phyloP scores from a whole-genome alignment of 2,888 invertebrate genomes.

The Deilephila porcellus region DNA sequence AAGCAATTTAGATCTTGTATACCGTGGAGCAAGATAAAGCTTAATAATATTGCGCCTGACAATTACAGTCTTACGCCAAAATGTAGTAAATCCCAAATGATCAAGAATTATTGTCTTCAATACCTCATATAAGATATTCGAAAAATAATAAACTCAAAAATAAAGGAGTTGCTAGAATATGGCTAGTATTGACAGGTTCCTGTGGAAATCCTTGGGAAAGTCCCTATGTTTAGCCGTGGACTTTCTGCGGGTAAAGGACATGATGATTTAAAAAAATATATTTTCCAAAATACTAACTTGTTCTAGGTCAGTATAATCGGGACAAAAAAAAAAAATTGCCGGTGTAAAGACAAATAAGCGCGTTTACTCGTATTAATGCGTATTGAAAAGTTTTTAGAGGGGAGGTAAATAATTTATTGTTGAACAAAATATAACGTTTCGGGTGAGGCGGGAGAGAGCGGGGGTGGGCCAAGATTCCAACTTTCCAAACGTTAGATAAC shows the following conservation, averaged over 20 bases:
- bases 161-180: no score
- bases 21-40: slow-evolving; percentile 43
- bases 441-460: not conserved
- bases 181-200: no score
- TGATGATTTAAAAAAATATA: no score
- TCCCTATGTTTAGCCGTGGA: no score
- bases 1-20: slow-evolving; percentile 62
- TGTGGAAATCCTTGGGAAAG: no score
- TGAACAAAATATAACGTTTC: slow-evolving; percentile 29
- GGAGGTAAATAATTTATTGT: slow-evolving; percentile 32
- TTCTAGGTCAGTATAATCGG: not conserved
- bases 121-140: no score
- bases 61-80: not conserved
- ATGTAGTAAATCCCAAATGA: no score
- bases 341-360: slow-evolving; percentile 41
- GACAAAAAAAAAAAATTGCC: slow-evolving; percentile 20
- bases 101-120: no score
- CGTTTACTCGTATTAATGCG: slow-evolving; percentile 30
- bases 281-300: no score
- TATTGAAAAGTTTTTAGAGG: slow-evolving; percentile 26
- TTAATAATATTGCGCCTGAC: slow-evolving; percentile 39
- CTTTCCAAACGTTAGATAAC: slow-evolving; percentile 33
- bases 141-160: no score
- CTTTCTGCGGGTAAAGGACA: no score
- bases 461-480: slow-evolving; percentile 24